phyloP scores from a whole-genome alignment of 37 sponge, comb jelly and placozoan genomes.

The Aplysina aerophoba region DNA sequence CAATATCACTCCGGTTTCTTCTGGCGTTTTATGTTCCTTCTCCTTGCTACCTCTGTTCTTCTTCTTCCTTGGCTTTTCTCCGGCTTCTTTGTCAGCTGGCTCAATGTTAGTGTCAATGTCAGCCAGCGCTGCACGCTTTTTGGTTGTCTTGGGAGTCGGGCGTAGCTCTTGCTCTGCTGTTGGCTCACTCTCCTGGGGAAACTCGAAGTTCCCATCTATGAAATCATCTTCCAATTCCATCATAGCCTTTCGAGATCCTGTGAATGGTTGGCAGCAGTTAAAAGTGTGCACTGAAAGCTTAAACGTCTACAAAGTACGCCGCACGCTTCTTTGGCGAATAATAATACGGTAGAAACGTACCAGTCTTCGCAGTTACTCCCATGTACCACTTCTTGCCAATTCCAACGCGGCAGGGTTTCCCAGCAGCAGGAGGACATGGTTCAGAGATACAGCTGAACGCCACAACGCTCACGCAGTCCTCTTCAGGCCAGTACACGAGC shows the following conservation, averaged over 20 bases:
- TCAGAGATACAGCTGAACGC: too few relatives aligned
- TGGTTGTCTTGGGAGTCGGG: conserved; percentile 8
- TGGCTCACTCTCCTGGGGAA: not conserved
- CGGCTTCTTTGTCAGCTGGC: conserved; percentile 4
- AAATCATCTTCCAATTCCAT: not conserved
- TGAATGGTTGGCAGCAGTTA: not conserved
- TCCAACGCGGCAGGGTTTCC: too few relatives aligned
- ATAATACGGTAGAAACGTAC: conserved; percentile 12
- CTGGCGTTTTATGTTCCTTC: not conserved
- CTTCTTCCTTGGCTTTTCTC: conserved; percentile 7
- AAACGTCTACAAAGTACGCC: too few relatives aligned
- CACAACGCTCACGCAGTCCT: too few relatives aligned
- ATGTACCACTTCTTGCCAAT: too few relatives aligned
- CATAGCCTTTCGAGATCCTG: conserved; percentile 7
- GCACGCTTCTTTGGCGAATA: conserved; percentile 3
- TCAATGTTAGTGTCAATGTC: conserved; percentile 7
- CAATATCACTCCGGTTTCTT: conserved; percentile 11
- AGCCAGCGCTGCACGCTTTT: not conserved
- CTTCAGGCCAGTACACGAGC: too few relatives aligned
- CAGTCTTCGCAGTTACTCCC: conserved; percentile 14
- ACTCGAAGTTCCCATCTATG: conserved; percentile 5
- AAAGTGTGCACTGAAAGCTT: too few relatives aligned
- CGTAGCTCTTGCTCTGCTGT: conserved; percentile 4
- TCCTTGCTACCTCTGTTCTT: conserved; percentile 2
- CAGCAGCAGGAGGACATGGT: too few relatives aligned